A percentile compares a stretch with the other conserved stretches of the same genome.
These are phyloP conservation scores for Gavia stellata DNA, from an alignment of 2,113 vertebrate species.

Conservation along the genomic window DNA sequence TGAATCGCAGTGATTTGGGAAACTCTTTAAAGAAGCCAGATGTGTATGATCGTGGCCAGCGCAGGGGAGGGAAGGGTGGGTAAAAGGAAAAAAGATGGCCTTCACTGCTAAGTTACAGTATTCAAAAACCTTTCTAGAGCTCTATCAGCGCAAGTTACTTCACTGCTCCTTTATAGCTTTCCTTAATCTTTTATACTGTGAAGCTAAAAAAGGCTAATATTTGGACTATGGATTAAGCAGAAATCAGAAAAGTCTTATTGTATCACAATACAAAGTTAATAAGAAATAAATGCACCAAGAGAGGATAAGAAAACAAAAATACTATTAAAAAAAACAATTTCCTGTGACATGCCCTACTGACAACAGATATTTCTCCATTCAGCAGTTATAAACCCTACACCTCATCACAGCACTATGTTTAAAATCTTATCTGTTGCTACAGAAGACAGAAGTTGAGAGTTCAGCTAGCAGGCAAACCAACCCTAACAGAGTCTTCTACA, in stretches of 20 bases:
- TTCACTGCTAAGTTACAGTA: neutral
- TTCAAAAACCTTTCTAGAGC: neutral
- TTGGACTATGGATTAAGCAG: accelerated
- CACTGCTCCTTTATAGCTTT: neutral
- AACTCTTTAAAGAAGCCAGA: neutral
- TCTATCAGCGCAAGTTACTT: neutral
- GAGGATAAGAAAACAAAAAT: neutral
- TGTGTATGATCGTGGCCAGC: neutral
- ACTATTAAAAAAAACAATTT: accelerated
- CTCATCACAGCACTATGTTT: neutral
- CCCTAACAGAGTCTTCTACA: neutral
- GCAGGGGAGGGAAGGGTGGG: neutral
- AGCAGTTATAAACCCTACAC: neutral
- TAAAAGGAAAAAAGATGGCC: neutral
- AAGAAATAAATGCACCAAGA: neutral
- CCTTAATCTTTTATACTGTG: neutral
- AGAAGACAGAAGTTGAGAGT: neutral
- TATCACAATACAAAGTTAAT: neutral
- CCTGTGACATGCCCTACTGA: neutral
- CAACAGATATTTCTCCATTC: neutral
- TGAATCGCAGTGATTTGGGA: neutral
- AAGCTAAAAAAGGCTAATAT: neutral
- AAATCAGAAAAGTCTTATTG: neutral
- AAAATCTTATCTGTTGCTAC: neutral
- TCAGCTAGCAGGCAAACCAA: neutral